phyloP scores from a whole-genome alignment of 2,888 invertebrate genomes.

The Bellardia bayeri region DNA sequence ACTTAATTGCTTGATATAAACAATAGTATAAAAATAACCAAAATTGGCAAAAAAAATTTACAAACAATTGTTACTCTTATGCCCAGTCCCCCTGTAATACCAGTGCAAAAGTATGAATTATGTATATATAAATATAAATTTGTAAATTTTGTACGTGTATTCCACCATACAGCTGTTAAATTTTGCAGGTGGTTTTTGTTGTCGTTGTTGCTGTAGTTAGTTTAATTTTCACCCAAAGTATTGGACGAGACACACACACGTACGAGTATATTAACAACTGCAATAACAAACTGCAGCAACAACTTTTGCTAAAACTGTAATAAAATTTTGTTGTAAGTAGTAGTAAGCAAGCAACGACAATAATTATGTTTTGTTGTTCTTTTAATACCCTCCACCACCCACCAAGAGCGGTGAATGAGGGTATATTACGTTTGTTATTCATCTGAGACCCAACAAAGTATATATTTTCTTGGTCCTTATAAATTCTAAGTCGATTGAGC shows the following conservation, averaged over 20 bases:
- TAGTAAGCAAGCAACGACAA: background rate
- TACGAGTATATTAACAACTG: background rate
- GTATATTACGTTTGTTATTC: too few relatives aligned
- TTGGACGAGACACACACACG: background rate
- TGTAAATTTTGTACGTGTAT: background rate
- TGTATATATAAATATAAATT: background rate
- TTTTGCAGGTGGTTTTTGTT: constrained; percentile 3
- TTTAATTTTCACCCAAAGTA: constrained; percentile 44
- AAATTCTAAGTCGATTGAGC: too few relatives aligned
- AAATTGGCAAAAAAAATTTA: too few relatives aligned
- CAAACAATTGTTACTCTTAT: too few relatives aligned
- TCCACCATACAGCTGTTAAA: constrained; percentile 36
- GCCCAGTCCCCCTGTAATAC: background rate
- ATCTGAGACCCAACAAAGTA: too few relatives aligned
- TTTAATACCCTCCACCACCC: background rate
- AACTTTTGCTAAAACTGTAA: background rate
- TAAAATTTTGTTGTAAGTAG: constrained; percentile 2
- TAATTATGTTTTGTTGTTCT: constrained; percentile 19
- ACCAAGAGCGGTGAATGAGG: too few relatives aligned
- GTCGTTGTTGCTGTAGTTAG: background rate
- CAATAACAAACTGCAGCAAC: background rate
- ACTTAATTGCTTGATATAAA: too few relatives aligned
- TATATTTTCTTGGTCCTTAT: too few relatives aligned
- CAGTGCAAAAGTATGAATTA: background rate
- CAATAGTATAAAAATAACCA: too few relatives aligned